These are phyloP conservation scores for Cactoblastis cactorum DNA, from an alignment of 2,888 invertebrate species.

Conservation along the genomic window DNA sequence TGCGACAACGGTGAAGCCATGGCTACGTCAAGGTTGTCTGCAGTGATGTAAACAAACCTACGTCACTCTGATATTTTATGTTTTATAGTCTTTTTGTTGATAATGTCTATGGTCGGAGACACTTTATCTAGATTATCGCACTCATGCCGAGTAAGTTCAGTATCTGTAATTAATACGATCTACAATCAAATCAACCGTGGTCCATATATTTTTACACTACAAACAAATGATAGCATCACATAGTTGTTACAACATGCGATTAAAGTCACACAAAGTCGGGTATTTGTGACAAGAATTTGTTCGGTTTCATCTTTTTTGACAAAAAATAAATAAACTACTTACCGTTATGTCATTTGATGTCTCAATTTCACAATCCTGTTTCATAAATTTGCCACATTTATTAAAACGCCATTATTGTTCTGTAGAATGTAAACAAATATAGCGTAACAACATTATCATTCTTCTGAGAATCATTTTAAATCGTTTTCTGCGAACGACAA, in stretches of 20 bases:
- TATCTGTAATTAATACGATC: too few relatives aligned
- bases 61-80: slow-evolving; percentile 2
- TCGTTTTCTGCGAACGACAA: slow-evolving; percentile 6
- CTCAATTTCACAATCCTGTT: neutral
- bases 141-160: neutral
- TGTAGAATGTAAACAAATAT: slow-evolving; percentile 9
- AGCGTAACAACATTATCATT: neutral
- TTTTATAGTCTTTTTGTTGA: slow-evolving; percentile 9
- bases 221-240: too few relatives aligned
- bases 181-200: too few relatives aligned
- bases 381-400: neutral
- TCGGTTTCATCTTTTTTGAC: too few relatives aligned
- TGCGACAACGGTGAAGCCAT: slow-evolving; percentile 31
- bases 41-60: slow-evolving; percentile 9
- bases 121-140: neutral
- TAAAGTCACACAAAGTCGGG: too few relatives aligned
- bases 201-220: too few relatives aligned
- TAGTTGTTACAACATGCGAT: too few relatives aligned
- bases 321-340: too few relatives aligned
- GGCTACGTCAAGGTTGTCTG: slow-evolving; percentile 39
- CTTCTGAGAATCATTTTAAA: neutral
- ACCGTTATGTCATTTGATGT: too few relatives aligned
- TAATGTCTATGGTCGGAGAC: neutral
- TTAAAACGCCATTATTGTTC: slow-evolving; percentile 4
- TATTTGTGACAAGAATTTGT: too few relatives aligned